Conservation (phyloP, 2,888 invertebrate genomes). For the Nemotelus pantherinus region DNA sequence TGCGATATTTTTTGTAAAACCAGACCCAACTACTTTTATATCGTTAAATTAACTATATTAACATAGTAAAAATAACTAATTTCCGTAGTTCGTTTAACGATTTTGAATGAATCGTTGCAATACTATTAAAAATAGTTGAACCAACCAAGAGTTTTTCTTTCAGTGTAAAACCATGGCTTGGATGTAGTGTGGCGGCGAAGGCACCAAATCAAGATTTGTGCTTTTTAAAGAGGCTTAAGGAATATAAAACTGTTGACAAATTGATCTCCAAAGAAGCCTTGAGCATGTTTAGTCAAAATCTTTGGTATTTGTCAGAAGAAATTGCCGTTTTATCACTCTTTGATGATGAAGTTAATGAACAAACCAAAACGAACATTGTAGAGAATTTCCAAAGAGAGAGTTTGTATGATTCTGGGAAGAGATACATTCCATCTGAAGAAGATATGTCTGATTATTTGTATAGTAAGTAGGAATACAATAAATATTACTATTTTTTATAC, state of each 20-base stretch:
- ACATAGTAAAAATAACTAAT: too few relatives aligned
- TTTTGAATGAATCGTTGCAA: too few relatives aligned
- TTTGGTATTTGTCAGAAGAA: slow-evolving; percentile 15
- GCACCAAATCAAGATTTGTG: slow-evolving; percentile 19
- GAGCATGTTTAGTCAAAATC: slow-evolving; percentile 10
- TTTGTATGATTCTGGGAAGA: too few relatives aligned
- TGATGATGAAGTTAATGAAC: slow-evolving; percentile 13
- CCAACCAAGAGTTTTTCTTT: too few relatives aligned
- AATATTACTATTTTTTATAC: neutral
- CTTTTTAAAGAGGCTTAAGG: slow-evolving; percentile 6
- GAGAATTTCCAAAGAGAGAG: neutral
- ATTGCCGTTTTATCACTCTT: slow-evolving; percentile 16
- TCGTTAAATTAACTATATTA: too few relatives aligned
- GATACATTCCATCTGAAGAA: neutral
- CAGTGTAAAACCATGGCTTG: too few relatives aligned
- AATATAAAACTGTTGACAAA: slow-evolving; percentile 8
- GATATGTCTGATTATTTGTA: neutral
- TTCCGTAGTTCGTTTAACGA: too few relatives aligned
- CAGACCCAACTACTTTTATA: too few relatives aligned
- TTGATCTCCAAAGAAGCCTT: slow-evolving; percentile 1
- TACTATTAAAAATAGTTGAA: too few relatives aligned
- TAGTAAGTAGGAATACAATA: neutral
- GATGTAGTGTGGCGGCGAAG: too few relatives aligned
- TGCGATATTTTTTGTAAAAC: too few relatives aligned
- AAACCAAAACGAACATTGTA: slow-evolving; percentile 1